These are phyloP conservation scores for Eledone cirrhosa DNA, from an alignment of 2,888 invertebrate genomes.

Conservation along the genomic window DNA sequence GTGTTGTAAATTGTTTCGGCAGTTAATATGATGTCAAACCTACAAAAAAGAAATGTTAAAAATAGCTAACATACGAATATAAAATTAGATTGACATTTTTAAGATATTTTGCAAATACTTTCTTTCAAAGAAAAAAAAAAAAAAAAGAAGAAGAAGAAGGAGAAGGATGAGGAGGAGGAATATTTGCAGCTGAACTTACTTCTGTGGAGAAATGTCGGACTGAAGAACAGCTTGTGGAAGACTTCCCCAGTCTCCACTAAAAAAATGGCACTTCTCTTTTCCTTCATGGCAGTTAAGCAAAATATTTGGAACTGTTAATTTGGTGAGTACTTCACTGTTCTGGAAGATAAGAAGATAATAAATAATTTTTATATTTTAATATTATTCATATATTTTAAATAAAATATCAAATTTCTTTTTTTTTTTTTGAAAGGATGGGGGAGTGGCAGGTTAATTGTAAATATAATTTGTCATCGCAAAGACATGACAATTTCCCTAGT, in stretches of 20 bases:
- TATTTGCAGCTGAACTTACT: not conserved
- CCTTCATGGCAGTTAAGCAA: constrained; percentile 71
- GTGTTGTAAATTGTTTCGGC: constrained; percentile 90
- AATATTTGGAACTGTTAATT: constrained; percentile 85
- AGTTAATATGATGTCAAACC: constrained; percentile 86
- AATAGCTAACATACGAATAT: not conserved
- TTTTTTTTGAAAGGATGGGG: no score
- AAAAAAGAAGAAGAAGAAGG: no score
- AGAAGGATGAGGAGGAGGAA: no score
- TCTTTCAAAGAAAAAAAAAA: no score
- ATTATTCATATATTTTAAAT: no score
- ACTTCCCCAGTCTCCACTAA: constrained; percentile 80
- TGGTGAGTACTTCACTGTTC: constrained; percentile 85
- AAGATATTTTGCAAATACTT: no score
- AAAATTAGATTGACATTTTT: no score
- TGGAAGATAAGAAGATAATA: constrained; percentile 67
- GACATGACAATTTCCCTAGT: no score
- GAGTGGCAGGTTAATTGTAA: no score
- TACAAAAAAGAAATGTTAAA: constrained; percentile 58
- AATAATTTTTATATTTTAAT: no score
- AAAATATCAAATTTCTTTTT: no score
- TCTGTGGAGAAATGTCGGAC: not conserved
- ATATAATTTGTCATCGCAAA: no score
- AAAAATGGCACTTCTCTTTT: constrained; percentile 64
- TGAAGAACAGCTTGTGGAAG: constrained; percentile 64